Base-by-base conservation (phyloP, 1,140 invertebrate species). In the Aphelenchoides fujianensis region DNA sequence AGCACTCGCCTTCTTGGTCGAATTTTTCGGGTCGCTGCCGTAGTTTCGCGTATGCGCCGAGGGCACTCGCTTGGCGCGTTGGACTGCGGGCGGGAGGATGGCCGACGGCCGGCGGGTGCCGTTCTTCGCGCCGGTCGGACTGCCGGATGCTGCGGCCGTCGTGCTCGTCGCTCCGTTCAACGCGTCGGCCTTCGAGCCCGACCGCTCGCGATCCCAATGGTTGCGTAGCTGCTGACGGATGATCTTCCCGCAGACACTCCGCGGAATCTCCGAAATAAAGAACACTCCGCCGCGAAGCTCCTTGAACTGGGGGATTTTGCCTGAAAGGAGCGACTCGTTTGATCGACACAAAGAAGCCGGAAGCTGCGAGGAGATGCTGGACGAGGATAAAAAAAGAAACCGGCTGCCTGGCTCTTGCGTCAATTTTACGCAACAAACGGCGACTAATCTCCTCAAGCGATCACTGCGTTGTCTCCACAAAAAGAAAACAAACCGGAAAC, bases 251-350 rank as follows among this genome's bases (percentile, higher is more conserved):
- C n/a, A n/a, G 54, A 32, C 41, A 30, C 16, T 36, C 28, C 69
- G 55, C 19, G 69, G 69, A 35, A 70, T 69, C 9, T 69, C 61
- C 27, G 66, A 28, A 19, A 69, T 34, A 69, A 69, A 69, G 59
- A 69, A 69, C 34, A 69, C 59, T n/a, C 23, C 68, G 27, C 23
- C 68, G 54, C n/a, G 19, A 23, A 5, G 69, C 30, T 28, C 69
- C 78, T 61, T 79, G 79, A 53, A 79, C 79, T 32, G 68, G 69
- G 0, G 78, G 59, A 30, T 79, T 79, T 63, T 80, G 79, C 55
- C 78, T 78, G 79, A 32, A 41, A 79, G 68, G 12, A 48, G 23
- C 23, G 16, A 23, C 12, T 23, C 23, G 23, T 23, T 48, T 12
- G 23, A 48, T 16, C 23, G 41, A 48, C 41, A 35, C 23, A 34